These are phyloP conservation scores for Lutjanus campechanus DNA, from an alignment of 2,797 vertebrate genomes.

Conservation along the genomic window DNA sequence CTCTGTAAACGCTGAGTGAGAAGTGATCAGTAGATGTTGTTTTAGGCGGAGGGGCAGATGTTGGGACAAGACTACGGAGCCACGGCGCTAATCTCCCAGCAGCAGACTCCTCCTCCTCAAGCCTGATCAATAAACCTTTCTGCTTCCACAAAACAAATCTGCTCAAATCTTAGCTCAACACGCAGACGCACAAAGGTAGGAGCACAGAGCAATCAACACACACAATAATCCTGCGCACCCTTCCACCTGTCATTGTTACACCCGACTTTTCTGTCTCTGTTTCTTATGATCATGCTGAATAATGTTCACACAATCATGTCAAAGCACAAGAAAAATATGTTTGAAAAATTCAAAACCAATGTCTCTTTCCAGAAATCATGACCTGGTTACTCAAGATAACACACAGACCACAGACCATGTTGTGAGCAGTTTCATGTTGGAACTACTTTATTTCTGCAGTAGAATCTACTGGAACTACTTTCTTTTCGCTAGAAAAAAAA, in stretches of 20 bases:
- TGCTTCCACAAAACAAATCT: constrained; percentile 46
- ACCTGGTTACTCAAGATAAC: no score
- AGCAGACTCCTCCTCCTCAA: constrained; percentile 62
- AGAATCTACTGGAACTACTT: no score
- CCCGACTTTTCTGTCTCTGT: background rate
- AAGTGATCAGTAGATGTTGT: constrained; percentile 80
- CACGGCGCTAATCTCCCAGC: constrained; percentile 68
- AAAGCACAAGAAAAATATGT: no score
- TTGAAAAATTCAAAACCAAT: no score
- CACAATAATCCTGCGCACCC: constrained; percentile 22
- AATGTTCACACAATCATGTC: constrained; percentile 7
- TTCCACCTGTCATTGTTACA: constrained; percentile 22
- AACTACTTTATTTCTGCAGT: no score
- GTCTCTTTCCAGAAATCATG: no score
- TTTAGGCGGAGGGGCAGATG: constrained; percentile 76
- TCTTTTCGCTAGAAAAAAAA: no score
- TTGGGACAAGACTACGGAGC: constrained; percentile 76
- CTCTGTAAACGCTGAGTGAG: constrained; percentile 30
- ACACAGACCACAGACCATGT: no score
- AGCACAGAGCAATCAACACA: constrained; percentile 65
- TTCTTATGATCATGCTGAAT: background rate
- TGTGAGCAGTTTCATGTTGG: no score
- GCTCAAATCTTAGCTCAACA: constrained; percentile 71
- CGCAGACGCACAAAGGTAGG: constrained; percentile 77
- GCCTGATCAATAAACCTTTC: constrained; percentile 72